Evolutionary conservation across 2,797 vertebrate species (phyloP).

Genomic region (Anguilla obscura): DNA sequence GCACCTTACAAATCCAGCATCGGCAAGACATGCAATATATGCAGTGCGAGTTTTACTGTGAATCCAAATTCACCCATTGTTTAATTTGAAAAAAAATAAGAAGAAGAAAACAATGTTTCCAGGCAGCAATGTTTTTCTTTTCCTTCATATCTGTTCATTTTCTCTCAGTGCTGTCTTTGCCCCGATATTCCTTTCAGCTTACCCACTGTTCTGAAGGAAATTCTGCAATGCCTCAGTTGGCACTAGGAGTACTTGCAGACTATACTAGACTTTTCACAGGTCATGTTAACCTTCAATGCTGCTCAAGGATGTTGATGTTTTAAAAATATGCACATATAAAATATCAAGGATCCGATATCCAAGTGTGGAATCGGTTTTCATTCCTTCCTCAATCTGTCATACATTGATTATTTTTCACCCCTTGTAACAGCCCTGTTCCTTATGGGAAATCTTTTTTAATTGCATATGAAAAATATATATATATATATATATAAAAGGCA

Average conservation of each 20-base stretch:
- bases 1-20: background rate
- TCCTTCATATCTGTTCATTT: slow-evolving; percentile 59
- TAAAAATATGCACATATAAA: slow-evolving; percentile 80
- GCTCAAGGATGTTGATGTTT: slow-evolving; percentile 73
- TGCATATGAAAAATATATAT: slow-evolving; percentile 72
- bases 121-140: background rate
- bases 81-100: slow-evolving; percentile 22
- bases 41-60: background rate
- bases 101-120: slow-evolving; percentile 25
- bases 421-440: slow-evolving; percentile 76
- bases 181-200: slow-evolving; percentile 54
- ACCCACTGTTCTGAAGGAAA: slow-evolving; percentile 50
- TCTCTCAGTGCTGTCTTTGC: slow-evolving; percentile 51
- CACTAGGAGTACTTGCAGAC: background rate
- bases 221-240: slow-evolving; percentile 14
- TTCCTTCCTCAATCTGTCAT: slow-evolving; percentile 36
- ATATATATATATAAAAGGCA: slow-evolving; percentile 74
- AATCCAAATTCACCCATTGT: background rate
- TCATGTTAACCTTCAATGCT: slow-evolving; percentile 73
- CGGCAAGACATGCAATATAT: background rate
- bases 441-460: slow-evolving; percentile 79
- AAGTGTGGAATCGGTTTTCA: slow-evolving; percentile 54
- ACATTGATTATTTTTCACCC: slow-evolving; percentile 47
- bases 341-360: slow-evolving; percentile 57
- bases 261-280: slow-evolving; percentile 20